Conservation (phyloP, 2,888 invertebrate species). For the Athetis lepigone region DNA sequence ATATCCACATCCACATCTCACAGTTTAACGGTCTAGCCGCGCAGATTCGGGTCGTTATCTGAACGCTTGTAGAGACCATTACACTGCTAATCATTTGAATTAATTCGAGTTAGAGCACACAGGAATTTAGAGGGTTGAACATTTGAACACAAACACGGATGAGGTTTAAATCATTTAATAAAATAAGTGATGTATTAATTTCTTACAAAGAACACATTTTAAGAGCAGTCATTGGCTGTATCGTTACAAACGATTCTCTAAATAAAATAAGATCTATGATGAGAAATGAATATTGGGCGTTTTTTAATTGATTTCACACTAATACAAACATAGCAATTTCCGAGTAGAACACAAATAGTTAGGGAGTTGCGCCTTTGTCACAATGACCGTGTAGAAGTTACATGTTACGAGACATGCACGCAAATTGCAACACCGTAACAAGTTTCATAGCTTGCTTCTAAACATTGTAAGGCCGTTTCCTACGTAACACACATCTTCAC, state of each 20-base stretch:
- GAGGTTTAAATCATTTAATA: slow-evolving; percentile 88
- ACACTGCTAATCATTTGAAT: slow-evolving; percentile 50
- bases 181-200: slow-evolving; percentile 90
- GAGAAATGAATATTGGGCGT: slow-evolving; percentile 40
- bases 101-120: slow-evolving; percentile 31
- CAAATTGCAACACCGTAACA: slow-evolving; percentile 64
- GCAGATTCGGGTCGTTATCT: slow-evolving; percentile 39
- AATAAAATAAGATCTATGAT: slow-evolving; percentile 58
- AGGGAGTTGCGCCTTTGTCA: slow-evolving; percentile 45
- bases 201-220: slow-evolving; percentile 87
- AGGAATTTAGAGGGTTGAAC: slow-evolving; percentile 24
- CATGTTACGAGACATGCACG: slow-evolving; percentile 51
- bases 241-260: slow-evolving; percentile 69
- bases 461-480: slow-evolving; percentile 74
- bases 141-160: slow-evolving; percentile 52
- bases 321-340: slow-evolving; percentile 59
- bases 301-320: slow-evolving; percentile 47
- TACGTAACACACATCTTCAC: slow-evolving; percentile 76
- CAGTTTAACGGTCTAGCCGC: slow-evolving; percentile 45
- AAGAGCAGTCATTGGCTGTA: slow-evolving; percentile 85
- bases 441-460: slow-evolving; percentile 65
- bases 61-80: slow-evolving; percentile 45
- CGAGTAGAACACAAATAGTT: slow-evolving; percentile 69
- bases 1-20: slow-evolving; percentile 61
- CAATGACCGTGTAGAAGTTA: slow-evolving; percentile 40